These are phyloP conservation scores for Acrocephalus kingi DNA, from an alignment of 2,113 vertebrate species.

Conservation along the genomic window DNA sequence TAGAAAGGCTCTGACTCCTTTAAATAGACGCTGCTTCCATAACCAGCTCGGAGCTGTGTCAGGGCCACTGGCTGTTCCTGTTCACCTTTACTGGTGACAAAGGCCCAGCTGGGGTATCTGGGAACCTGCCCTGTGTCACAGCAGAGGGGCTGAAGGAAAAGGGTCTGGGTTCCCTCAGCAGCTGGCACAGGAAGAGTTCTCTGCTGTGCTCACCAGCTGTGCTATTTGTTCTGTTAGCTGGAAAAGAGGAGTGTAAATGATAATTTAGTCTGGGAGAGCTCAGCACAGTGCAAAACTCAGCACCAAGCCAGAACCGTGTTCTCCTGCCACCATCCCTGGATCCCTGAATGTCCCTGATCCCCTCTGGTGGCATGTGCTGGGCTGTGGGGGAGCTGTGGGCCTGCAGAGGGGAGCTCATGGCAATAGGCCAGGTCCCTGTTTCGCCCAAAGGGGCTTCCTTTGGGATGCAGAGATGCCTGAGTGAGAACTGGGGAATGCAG, in stretches of 20 bases:
- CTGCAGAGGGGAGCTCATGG: neutral
- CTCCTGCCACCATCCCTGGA: neutral
- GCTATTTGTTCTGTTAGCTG: neutral
- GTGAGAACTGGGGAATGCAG: neutral
- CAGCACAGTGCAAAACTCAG: neutral
- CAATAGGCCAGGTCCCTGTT: neutral
- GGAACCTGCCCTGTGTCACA: neutral
- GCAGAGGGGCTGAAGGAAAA: neutral
- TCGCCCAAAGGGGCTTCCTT: neutral
- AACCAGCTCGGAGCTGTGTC: neutral
- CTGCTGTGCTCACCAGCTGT: neutral
- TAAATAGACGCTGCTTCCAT: neutral
- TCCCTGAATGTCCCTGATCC: neutral
- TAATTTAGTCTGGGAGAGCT: neutral
- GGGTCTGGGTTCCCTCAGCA: neutral
- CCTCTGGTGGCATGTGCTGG: neutral
- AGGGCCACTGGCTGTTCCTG: neutral
- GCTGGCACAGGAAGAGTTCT: neutral
- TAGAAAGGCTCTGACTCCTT: constrained; percentile 11
- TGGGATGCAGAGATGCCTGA: neutral
- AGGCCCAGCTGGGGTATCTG: accelerated
- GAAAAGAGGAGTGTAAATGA: neutral
- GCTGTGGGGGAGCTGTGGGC: neutral
- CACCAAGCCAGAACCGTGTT: accelerated
- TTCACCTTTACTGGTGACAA: neutral